These are phyloP conservation scores for Charanyca ferruginea DNA, from an alignment of 2,888 invertebrate genomes.

Conservation along the genomic window DNA sequence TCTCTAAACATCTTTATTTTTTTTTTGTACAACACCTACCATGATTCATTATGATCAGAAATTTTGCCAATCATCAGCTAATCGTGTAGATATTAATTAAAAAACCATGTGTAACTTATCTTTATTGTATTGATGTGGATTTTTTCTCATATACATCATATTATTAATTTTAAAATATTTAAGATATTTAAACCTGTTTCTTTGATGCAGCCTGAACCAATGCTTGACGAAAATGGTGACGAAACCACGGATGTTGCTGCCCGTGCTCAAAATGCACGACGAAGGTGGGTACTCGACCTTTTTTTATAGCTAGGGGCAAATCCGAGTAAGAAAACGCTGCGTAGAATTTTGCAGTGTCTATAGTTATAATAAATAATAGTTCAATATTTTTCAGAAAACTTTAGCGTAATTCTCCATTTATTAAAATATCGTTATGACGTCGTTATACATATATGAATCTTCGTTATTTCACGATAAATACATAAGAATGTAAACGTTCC, in stretches of 20 bases:
- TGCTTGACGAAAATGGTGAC: slow-evolving; percentile 68
- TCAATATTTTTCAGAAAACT: too few relatives aligned
- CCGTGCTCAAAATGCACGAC: slow-evolving; percentile 64
- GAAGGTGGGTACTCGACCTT: slow-evolving; percentile 62
- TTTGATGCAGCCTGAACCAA: slow-evolving; percentile 64
- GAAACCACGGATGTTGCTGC: slow-evolving; percentile 50
- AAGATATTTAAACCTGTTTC: slow-evolving; percentile 15
- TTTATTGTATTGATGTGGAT: slow-evolving; percentile 19
- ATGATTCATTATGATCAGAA: slow-evolving; percentile 3
- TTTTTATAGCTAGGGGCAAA: neutral
- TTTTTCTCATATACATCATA: slow-evolving; percentile 14
- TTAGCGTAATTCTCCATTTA: too few relatives aligned
- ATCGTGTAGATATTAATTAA: slow-evolving; percentile 10
- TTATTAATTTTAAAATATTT: slow-evolving; percentile 9
- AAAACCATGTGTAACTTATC: slow-evolving; percentile 4
- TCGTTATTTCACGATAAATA: too few relatives aligned
- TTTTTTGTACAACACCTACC: too few relatives aligned
- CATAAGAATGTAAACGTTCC: too few relatives aligned
- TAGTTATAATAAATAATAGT: too few relatives aligned
- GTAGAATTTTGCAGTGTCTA: too few relatives aligned
- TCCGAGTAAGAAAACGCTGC: too few relatives aligned
- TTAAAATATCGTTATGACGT: too few relatives aligned
- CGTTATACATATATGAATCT: too few relatives aligned
- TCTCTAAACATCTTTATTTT: too few relatives aligned
- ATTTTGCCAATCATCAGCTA: slow-evolving; percentile 25